Base-by-base conservation (phyloP, 2,113 vertebrate genomes). In the Lynx canadensis region DNA sequence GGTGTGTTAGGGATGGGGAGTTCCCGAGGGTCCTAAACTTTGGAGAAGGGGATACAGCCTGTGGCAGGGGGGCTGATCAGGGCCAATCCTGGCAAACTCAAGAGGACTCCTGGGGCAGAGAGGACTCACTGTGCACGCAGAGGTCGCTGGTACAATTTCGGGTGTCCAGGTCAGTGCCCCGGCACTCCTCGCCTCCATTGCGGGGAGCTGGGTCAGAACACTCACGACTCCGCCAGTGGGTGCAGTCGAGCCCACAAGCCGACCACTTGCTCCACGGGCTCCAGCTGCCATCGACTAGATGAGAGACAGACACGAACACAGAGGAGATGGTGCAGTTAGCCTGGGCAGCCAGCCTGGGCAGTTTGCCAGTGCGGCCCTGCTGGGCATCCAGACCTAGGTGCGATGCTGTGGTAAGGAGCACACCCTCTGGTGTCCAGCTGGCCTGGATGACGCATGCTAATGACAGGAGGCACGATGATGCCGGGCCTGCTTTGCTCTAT, bases 211-310 rank as follows among this genome's bases (percentile, higher is more conserved):
- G 99, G 95, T 99, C 99, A 0, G 99, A 99, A 97, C 99, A 99
- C 96, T 99, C 99, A 1, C 99, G 99, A 98, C 99, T 99, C 88
- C 99, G 99, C 99, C 99, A 99, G 98, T 99, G 99, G 0, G 99
- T 99, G 95, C 99, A 99, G 98, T 99, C 99, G 0, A 99, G 98
- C 3, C 99, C 99, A 0, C 99, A 99, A 16, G 99, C 99, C 0
- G 99, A 99, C 99, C 99, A 99, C 95, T 99, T 99, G 99, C 99
- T 99, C 99, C 99, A 99, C 36, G 99, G 99, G 0, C 99, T 99
- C 99, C 99, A 99, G 97, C 99, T 99, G 10, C 99, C 99, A 0
- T 99, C 99, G 98, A 99, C 99, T 99, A 98, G 80, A 91, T 3
- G 48, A 36, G 65, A 91, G 88, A 98, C 60, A 97, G 71, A 98